A percentile compares a stretch with the other conserved stretches of the same genome.
Evolutionary conservation across 2,888 invertebrate species (phyloP).

Genomic region (Leucania comma): DNA sequence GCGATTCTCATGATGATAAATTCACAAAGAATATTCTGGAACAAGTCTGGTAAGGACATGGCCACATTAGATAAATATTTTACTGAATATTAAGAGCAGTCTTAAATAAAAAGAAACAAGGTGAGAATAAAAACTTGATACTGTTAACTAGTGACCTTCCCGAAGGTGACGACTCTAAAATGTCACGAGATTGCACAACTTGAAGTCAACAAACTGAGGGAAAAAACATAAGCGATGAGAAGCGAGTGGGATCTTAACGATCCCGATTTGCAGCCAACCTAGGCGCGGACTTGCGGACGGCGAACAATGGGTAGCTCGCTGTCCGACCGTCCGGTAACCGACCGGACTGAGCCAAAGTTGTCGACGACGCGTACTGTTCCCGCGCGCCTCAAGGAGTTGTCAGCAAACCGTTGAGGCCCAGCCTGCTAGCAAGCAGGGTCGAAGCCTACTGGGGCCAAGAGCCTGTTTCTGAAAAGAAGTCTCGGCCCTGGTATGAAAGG

Average conservation of each 20-base stretch:
- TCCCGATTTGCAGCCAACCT: too few relatives aligned
- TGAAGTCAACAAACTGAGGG: slow-evolving; percentile 17
- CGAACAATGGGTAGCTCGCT: too few relatives aligned
- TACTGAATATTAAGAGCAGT: not conserved
- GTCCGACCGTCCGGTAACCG: too few relatives aligned
- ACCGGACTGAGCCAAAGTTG: too few relatives aligned
- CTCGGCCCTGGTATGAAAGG: too few relatives aligned
- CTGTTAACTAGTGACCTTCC: slow-evolving; percentile 20
- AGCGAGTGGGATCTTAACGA: not conserved
- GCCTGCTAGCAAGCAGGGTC: too few relatives aligned
- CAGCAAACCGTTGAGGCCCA: too few relatives aligned
- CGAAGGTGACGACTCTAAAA: slow-evolving; percentile 10
- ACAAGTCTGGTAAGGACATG: slow-evolving; percentile 9
- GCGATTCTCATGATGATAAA: not conserved
- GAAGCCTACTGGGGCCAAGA: too few relatives aligned
- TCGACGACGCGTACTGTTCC: too few relatives aligned
- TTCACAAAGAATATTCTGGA: slow-evolving; percentile 1
- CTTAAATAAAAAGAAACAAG: slow-evolving; percentile 14
- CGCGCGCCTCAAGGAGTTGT: too few relatives aligned
- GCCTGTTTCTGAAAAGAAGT: too few relatives aligned
- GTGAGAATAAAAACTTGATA: slow-evolving; percentile 15
- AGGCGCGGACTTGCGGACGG: too few relatives aligned
- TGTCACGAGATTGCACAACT: slow-evolving; percentile 15
- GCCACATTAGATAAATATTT: slow-evolving; percentile 5
- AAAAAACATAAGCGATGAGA: not conserved